Percentiles rank a stretch among this genome's conserved stretches.
These are phyloP conservation scores for Ptychochromis oligacanthus DNA, from an alignment of 2,113 vertebrate genomes.

Conservation along the genomic window DNA sequence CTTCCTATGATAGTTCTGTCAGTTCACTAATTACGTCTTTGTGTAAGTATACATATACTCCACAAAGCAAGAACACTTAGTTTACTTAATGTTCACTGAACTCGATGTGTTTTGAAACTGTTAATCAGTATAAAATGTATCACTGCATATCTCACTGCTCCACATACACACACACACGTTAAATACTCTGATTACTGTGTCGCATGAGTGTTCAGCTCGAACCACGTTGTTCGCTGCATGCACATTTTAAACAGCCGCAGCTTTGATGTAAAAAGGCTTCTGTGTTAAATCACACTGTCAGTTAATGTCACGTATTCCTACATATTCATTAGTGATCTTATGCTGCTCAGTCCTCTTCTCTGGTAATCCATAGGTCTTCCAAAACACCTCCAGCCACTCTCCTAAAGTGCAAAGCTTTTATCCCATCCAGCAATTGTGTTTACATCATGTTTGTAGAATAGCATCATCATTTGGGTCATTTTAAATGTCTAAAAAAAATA, in stretches of 20 bases:
- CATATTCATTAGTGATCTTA: not conserved
- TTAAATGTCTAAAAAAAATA: not conserved
- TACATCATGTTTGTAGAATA: not conserved
- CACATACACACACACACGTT: not conserved
- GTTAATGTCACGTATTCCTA: not conserved
- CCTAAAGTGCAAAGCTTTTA: not conserved
- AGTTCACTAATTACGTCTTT: slow-evolving; percentile 10
- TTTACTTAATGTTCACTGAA: slow-evolving; percentile 19
- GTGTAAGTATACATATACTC: not conserved
- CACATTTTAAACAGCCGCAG: slow-evolving; percentile 2
- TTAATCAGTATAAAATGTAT: slow-evolving; percentile 5
- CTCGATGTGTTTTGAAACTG: not conserved
- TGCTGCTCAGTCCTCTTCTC: not conserved
- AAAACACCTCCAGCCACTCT: not conserved
- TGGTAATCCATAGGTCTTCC: slow-evolving; percentile 37
- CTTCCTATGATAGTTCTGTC: not conserved
- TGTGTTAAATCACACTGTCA: not conserved
- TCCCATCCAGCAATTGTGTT: slow-evolving; percentile 3
- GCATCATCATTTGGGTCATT: not conserved
- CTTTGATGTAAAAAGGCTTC: slow-evolving; percentile 9
- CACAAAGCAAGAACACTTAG: slow-evolving; percentile 2
- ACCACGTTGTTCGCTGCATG: not conserved
- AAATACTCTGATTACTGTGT: not conserved
- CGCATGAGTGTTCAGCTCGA: not conserved
- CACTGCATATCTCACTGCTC: not conserved